Evolutionary conservation across 2,797 vertebrate genomes (phyloP).

Genomic region (Helarctos malayanus): DNA sequence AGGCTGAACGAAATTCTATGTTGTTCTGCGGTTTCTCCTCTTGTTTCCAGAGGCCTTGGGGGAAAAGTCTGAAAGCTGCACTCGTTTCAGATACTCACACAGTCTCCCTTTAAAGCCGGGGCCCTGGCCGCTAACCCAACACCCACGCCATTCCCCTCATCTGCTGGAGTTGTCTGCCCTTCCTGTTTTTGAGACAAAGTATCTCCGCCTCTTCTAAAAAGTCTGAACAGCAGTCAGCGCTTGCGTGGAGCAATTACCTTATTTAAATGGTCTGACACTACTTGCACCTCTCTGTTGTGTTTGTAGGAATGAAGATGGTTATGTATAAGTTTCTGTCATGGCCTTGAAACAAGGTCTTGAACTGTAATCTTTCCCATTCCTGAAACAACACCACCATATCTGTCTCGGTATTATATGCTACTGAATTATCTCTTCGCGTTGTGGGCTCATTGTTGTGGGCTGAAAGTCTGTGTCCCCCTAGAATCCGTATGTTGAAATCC

Average conservation of each 20-base stretch:
- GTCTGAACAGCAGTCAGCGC: not conserved
- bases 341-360: not conserved
- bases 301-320: not conserved
- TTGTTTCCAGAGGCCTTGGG: not conserved
- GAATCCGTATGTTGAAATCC: not conserved
- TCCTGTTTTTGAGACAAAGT: not conserved
- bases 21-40: rapidly evolving
- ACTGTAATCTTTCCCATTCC: not conserved
- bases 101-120: not conserved
- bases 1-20: not conserved
- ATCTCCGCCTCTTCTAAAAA: not conserved
- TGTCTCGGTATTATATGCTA: not conserved
- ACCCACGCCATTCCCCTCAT: not conserved
- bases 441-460: not conserved
- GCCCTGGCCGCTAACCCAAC: not conserved
- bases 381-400: not conserved
- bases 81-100: not conserved
- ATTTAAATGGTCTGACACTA: not conserved
- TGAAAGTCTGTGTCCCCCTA: not conserved
- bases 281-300: not conserved
- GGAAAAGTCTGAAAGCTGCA: not conserved
- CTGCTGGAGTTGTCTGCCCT: not conserved
- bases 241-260: not conserved
- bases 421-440: not conserved
- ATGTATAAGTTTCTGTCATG: rapidly evolving